phyloP scores from a whole-genome alignment of 2,888 invertebrate genomes.

The Drosophila cognata region DNA sequence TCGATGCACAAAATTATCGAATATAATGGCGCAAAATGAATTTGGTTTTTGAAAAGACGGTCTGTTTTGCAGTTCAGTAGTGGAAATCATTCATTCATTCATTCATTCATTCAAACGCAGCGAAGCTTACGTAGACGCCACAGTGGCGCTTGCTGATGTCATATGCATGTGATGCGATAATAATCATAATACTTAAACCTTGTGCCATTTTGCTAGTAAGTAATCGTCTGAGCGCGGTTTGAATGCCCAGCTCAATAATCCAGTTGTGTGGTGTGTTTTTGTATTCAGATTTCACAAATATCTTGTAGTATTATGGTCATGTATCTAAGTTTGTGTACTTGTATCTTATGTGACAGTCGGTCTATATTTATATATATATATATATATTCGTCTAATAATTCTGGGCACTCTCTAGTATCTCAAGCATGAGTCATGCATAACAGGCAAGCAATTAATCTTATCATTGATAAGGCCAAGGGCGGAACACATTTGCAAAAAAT shows the following conservation, averaged over 20 bases:
- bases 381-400: constrained; percentile 3
- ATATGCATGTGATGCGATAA: constrained; percentile 79
- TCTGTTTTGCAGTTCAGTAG: background rate
- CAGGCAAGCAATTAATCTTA: constrained; percentile 71
- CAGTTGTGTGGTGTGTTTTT: constrained; percentile 8
- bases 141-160: constrained; percentile 62
- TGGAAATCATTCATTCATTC: constrained; percentile 15
- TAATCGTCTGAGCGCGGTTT: constrained; percentile 42
- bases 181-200: constrained; percentile 67
- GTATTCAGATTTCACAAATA: constrained; percentile 25
- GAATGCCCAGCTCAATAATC: constrained; percentile 38
- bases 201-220: constrained; percentile 63
- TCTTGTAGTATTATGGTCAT: background rate
- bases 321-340: constrained; percentile 21
- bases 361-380: constrained; percentile 1
- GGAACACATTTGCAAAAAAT: constrained; percentile 35
- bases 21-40: background rate
- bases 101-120: constrained; percentile 16
- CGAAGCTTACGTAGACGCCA: constrained; percentile 58
- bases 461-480: constrained; percentile 80
- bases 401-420: constrained; percentile 20
- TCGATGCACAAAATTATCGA: background rate
- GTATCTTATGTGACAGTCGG: constrained; percentile 20
- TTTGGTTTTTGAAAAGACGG: background rate
- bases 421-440: constrained; percentile 56